Evolutionary conservation across 37 sponge, comb jelly and placozoan species (phyloP).

Genomic region (Eunapius fragilis): DNA sequence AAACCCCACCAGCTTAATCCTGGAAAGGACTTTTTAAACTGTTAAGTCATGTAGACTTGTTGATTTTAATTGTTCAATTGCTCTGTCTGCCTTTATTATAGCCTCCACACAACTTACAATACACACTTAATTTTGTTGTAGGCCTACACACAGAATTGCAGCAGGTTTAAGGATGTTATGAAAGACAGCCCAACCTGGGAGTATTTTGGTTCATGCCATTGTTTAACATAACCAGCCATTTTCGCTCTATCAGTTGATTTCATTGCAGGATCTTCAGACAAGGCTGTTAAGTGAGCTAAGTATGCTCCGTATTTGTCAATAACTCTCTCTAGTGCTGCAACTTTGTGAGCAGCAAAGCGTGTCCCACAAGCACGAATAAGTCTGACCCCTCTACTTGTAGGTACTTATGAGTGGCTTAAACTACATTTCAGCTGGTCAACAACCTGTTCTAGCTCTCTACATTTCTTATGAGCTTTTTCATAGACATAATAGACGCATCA

Average conservation of each 20-base stretch:
- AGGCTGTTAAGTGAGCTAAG: conserved; percentile 23
- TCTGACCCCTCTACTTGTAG: conserved; percentile 16
- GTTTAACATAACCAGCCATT: conserved; percentile 53
- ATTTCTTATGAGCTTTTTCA: conserved; percentile 50
- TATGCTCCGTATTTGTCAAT: conserved; percentile 53
- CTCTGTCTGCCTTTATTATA: conserved; percentile 42
- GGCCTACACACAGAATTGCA: conserved; percentile 42
- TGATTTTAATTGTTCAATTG: conserved; percentile 44
- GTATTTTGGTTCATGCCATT: conserved; percentile 55
- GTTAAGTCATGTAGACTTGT: conserved; percentile 36
- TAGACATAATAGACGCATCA: conserved; percentile 54
- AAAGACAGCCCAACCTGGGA: conserved; percentile 74
- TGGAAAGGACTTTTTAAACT: conserved; percentile 54
- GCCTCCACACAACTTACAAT: conserved; percentile 63
- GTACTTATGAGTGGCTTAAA: conserved; percentile 36
- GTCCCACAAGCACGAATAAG: conserved; percentile 70
- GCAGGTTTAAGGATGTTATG: conserved; percentile 61
- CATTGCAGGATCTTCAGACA: conserved; percentile 34
- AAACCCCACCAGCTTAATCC: conserved; percentile 27
- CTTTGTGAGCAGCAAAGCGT: conserved; percentile 72
- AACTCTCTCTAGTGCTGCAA: conserved; percentile 36
- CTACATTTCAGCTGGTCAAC: conserved; percentile 17
- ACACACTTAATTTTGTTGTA: conserved; percentile 64
- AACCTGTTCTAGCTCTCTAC: conserved; percentile 23
- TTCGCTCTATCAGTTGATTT: conserved; percentile 30